phyloP scores from a whole-genome alignment of 2,888 invertebrate genomes.

The Sarcophaga subvicina region DNA sequence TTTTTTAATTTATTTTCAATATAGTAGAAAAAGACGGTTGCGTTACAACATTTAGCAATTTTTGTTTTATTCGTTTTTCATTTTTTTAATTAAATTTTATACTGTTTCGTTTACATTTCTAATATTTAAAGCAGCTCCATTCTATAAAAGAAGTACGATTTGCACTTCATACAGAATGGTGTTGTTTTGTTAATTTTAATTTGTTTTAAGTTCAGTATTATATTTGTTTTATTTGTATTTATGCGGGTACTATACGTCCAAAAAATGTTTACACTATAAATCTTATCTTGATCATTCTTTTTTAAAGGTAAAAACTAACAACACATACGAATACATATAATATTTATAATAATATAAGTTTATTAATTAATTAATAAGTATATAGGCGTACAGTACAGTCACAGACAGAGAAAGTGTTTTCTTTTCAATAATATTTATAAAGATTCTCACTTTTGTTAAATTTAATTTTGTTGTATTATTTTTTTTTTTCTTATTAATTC shows the following conservation, averaged over 20 bases:
- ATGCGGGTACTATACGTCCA: slow-evolving; percentile 61
- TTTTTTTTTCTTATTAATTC: slow-evolving; percentile 30
- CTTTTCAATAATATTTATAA: slow-evolving; percentile 1
- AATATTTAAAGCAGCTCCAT: slow-evolving; percentile 37
- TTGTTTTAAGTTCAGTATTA: slow-evolving; percentile 19
- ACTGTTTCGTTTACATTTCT: slow-evolving; percentile 28
- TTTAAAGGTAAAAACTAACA: slow-evolving; percentile 67
- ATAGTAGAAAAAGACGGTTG: slow-evolving; percentile 71
- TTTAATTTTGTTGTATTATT: slow-evolving; percentile 54
- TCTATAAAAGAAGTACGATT: slow-evolving; percentile 14
- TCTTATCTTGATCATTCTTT: slow-evolving; percentile 32
- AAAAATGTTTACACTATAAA: slow-evolving; percentile 42
- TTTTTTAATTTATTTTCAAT: slow-evolving; percentile 60
- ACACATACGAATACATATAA: slow-evolving; percentile 69
- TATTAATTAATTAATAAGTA: slow-evolving; percentile 59
- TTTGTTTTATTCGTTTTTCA: slow-evolving; percentile 50
- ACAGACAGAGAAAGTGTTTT: slow-evolving; percentile 67
- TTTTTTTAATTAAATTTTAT: slow-evolving; percentile 2
- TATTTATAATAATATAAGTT: slow-evolving; percentile 62
- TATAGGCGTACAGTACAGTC: slow-evolving; percentile 69
- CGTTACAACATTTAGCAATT: slow-evolving; percentile 70
- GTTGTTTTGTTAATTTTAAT: slow-evolving; percentile 36
- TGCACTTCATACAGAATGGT: slow-evolving; percentile 21
- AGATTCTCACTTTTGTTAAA: slow-evolving; percentile 30
- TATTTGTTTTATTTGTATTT: slow-evolving; percentile 35